A percentile compares a stretch with the other conserved stretches of the same genome.
Conservation (phyloP, 2,888 invertebrate genomes). For the Acanthoscelides obtectus region DNA sequence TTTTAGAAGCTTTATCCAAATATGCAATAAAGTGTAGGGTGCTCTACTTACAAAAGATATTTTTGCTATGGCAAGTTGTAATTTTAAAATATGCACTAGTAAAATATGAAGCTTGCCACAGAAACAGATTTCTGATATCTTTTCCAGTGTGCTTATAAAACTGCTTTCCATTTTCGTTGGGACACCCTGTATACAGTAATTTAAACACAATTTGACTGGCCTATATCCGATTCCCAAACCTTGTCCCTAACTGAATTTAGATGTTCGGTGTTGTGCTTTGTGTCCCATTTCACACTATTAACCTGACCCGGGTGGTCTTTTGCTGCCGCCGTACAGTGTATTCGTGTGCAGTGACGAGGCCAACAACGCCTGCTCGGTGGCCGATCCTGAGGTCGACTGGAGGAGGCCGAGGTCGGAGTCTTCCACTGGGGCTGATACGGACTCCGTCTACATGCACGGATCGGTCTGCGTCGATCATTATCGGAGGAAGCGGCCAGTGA, state of each 20-base stretch:
- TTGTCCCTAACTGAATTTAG: background rate
- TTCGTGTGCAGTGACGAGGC: conserved; percentile 71
- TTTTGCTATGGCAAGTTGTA: no score
- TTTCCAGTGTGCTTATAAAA: no score
- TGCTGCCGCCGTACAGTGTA: conserved; percentile 32
- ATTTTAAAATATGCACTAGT: no score
- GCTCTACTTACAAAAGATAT: no score
- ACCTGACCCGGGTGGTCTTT: background rate
- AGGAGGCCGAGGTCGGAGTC: conserved; percentile 75
- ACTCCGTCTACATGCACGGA: conserved; percentile 58
- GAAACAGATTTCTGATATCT: no score
- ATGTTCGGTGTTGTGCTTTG: background rate
- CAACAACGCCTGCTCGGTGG: conserved; percentile 55
- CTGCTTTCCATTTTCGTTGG: no score
- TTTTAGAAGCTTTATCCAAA: no score
- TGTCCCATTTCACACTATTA: background rate
- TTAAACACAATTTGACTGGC: no score
- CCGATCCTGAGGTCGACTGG: conserved; percentile 64
- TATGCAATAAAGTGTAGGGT: no score
- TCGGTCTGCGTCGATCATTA: conserved; percentile 42
- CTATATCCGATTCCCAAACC: background rate
- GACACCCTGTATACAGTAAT: no score
- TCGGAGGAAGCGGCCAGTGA: conserved; percentile 47
- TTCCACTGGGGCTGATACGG: conserved; percentile 64
- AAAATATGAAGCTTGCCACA: no score